Conservation (phyloP, 2,797 vertebrate species). For the Chanos chanos region DNA sequence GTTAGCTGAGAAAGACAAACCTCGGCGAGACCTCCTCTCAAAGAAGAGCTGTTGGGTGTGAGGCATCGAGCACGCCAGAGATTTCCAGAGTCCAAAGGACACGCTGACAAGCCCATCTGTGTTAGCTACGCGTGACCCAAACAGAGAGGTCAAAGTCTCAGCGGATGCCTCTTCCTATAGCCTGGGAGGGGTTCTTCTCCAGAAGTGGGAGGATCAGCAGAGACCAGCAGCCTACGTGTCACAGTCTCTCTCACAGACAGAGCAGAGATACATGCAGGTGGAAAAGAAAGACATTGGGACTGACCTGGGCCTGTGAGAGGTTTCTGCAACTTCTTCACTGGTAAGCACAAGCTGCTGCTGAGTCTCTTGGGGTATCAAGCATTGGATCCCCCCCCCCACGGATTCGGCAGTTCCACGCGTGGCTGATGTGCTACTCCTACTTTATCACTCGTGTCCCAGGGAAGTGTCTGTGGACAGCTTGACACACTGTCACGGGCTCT, state of each 20-base stretch:
- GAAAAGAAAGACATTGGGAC: conserved; percentile 20
- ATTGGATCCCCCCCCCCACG: conserved; percentile 14
- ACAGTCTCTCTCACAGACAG: neutral
- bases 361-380: conserved; percentile 24
- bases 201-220: neutral
- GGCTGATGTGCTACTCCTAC: conserved; percentile 26
- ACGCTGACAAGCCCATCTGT: conserved; percentile 1
- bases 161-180: conserved; percentile 20
- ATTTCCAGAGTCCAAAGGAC: neutral
- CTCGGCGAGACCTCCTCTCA: neutral
- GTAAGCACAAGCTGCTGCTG: conserved; percentile 17
- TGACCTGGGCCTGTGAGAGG: conserved; percentile 20
- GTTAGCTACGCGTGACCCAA: conserved; percentile 9
- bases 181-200: neutral
- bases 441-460: conserved; percentile 14
- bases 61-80: conserved; percentile 1
- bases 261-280: conserved; percentile 21
- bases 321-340: conserved; percentile 10
- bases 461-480: conserved; percentile 1
- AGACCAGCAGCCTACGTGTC: conserved; percentile 11
- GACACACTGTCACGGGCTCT: conserved; percentile 24
- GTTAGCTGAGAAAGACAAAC: conserved; percentile 10
- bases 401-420: conserved; percentile 28
- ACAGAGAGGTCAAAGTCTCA: neutral
- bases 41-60: conserved; percentile 13